Conservation (phyloP, 1,140 invertebrate species). For the Drosophila pandora region DNA sequence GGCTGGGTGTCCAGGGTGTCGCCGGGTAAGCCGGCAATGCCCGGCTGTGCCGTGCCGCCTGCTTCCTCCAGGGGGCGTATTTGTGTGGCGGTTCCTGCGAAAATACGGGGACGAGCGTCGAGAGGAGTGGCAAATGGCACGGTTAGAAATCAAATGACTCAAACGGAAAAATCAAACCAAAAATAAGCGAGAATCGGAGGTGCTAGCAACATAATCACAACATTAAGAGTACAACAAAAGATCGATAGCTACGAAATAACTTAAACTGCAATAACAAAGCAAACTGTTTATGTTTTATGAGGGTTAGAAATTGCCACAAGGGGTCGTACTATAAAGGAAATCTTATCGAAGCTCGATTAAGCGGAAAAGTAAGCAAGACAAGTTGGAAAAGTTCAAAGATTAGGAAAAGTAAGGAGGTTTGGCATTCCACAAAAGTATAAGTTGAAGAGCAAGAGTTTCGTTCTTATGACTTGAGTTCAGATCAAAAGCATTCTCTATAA, state of each 20-base stretch:
- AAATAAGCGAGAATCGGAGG: constrained; percentile 26
- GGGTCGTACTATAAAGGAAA: not conserved
- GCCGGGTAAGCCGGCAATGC: constrained; percentile 22
- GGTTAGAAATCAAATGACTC: constrained; percentile 42
- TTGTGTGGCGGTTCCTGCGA: constrained; percentile 73
- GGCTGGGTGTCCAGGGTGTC: constrained; percentile 55
- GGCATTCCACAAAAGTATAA: constrained; percentile 1
- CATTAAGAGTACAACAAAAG: constrained; percentile 47
- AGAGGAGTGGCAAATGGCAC: constrained; percentile 50
- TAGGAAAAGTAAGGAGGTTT: constrained; percentile 3
- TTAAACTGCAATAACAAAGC: constrained; percentile 39
- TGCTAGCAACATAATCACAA: constrained; percentile 55
- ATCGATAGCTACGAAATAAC: constrained; percentile 19
- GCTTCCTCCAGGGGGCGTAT: constrained; percentile 67
- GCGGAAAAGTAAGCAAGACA: constrained; percentile 29
- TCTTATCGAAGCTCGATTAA: constrained; percentile 32
- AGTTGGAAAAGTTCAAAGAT: constrained; percentile 10
- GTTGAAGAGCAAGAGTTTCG: not conserved
- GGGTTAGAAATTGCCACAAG: not conserved
- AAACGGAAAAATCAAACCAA: constrained; percentile 32
- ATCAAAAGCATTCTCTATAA: too few species aligned
- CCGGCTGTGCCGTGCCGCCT: constrained; percentile 40
- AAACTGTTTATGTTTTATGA: constrained; percentile 4
- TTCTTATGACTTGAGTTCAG: not conserved
- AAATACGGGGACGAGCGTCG: constrained; percentile 44